Conservation (phyloP, 2,113 vertebrate genomes). For the Suncus etruscus region DNA sequence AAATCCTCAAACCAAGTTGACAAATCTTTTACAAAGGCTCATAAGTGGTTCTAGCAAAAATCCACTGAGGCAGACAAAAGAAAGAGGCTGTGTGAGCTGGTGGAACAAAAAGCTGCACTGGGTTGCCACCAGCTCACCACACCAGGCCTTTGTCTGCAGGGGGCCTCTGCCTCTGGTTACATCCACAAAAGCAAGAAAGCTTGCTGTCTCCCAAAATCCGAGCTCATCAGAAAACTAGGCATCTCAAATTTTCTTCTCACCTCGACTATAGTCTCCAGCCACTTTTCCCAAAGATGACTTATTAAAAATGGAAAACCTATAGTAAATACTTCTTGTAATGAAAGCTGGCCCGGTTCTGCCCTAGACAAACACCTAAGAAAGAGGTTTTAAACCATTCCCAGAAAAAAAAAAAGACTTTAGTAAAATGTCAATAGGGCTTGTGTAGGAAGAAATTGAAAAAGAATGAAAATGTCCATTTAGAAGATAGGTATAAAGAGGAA, state of each 20-base stretch:
- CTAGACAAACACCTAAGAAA: conserved; percentile 14
- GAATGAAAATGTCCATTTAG: background rate
- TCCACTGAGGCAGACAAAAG: conserved; percentile 45
- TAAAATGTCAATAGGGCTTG: background rate
- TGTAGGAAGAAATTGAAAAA: background rate
- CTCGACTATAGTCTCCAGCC: conserved; percentile 5
- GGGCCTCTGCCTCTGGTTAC: too few species aligned
- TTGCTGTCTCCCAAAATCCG: background rate
- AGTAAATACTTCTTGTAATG: conserved; percentile 22
- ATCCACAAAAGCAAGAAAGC: background rate
- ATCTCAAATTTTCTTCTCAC: background rate
- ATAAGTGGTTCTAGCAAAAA: conserved; percentile 32
- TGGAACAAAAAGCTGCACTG: conserved; percentile 63
- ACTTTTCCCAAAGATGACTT: conserved; percentile 22
- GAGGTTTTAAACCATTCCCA: background rate
- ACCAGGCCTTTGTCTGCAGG: conserved; percentile 29
- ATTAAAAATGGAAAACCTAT: conserved; percentile 54
- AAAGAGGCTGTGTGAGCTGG: conserved; percentile 24
- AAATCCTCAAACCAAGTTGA: too few species aligned
- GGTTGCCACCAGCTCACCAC: background rate
- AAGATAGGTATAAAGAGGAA: background rate
- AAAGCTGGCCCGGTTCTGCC: conserved; percentile 18
- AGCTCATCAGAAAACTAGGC: background rate
- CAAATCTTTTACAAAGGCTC: background rate
- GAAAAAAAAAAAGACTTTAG: background rate